Evolutionary conservation across 2,888 invertebrate species (phyloP).

Genomic region (Tachina fera): DNA sequence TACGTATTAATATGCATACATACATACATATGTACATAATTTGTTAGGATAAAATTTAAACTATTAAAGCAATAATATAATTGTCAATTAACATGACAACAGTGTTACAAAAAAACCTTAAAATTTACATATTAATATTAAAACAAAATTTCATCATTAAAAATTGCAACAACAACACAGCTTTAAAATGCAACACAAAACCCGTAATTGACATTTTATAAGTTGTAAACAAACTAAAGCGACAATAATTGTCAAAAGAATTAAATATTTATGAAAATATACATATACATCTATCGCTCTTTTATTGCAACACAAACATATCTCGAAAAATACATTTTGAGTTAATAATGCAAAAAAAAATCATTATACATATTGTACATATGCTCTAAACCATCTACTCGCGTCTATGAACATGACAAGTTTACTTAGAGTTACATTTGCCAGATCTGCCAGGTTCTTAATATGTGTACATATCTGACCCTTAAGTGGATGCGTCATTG

Average conservation of each 20-base stretch:
- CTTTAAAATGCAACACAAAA: neutral
- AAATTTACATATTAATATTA: slow-evolving; percentile 1
- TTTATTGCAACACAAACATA: too few species aligned
- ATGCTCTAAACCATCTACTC: too few species aligned
- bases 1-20: too few species aligned
- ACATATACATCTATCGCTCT: too few species aligned
- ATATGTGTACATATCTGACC: too few species aligned
- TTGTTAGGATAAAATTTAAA: slow-evolving; percentile 15
- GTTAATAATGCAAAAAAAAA: too few species aligned
- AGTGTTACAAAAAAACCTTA: neutral
- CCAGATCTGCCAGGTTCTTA: too few species aligned
- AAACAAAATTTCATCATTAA: slow-evolving; percentile 1
- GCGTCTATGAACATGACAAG: too few species aligned
- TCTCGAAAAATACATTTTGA: too few species aligned
- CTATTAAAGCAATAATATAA: slow-evolving; percentile 31
- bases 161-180: neutral
- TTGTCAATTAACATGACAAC: slow-evolving; percentile 14
- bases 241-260: slow-evolving; percentile 42
- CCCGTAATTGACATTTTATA: slow-evolving; percentile 5
- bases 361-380: too few species aligned
- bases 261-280: slow-evolving; percentile 9
- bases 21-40: neutral
- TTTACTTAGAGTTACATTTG: too few species aligned
- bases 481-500: too few species aligned
- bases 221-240: slow-evolving; percentile 2